These are phyloP conservation scores for Eledone cirrhosa DNA, from an alignment of 2,888 invertebrate species.

Conservation along the genomic window DNA sequence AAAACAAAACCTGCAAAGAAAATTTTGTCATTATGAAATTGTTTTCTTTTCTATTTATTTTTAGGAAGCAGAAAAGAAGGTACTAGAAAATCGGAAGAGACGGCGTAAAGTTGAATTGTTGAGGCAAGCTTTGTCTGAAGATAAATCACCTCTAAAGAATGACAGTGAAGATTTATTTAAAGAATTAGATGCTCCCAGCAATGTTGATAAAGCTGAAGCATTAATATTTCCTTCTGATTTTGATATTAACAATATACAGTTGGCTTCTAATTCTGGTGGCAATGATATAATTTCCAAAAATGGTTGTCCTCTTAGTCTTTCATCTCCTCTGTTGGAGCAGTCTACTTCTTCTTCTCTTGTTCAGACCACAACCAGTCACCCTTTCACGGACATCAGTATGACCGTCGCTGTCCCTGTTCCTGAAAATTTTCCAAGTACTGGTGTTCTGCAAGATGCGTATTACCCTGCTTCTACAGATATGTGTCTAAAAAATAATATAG, in stretches of 20 bases:
- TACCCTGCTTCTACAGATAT: neutral
- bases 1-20: no score
- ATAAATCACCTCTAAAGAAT: slow-evolving; percentile 32
- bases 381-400: slow-evolving; percentile 1
- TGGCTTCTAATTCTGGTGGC: neutral
- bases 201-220: neutral
- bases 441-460: neutral
- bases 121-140: slow-evolving; percentile 47
- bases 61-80: slow-evolving; percentile 45
- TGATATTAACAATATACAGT: slow-evolving; percentile 4
- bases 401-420: neutral
- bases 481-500: neutral
- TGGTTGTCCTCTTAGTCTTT: neutral
- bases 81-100: slow-evolving; percentile 45
- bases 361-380: neutral
- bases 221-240: neutral
- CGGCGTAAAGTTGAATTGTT: slow-evolving; percentile 52
- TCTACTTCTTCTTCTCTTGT: neutral
- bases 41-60: slow-evolving; percentile 8
- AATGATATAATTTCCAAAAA: neutral
- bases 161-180: neutral
- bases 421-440: neutral
- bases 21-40: no score
- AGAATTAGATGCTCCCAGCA: slow-evolving; percentile 12
- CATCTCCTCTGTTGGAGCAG: neutral